Conservation (phyloP, 2,113 vertebrate genomes). For the Symphodus melops region DNA sequence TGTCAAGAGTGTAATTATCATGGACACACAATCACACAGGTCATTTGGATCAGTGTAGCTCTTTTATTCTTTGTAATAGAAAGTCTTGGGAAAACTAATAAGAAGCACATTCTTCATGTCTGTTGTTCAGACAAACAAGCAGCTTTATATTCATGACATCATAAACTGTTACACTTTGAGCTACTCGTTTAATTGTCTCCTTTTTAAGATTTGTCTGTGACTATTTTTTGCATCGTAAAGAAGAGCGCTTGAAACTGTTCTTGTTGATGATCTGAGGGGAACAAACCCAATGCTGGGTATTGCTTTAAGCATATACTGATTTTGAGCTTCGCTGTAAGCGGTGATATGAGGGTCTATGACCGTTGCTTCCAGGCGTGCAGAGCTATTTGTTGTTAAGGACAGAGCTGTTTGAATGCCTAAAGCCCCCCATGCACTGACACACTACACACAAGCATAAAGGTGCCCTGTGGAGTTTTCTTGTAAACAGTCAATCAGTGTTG, state of each 20-base stretch:
- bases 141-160: background rate
- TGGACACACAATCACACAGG: too few species aligned
- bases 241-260: too few species aligned
- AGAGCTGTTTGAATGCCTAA: background rate
- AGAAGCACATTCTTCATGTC: too few species aligned
- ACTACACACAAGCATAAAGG: background rate
- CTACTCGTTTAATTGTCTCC: background rate
- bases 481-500: background rate
- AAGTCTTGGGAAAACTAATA: too few species aligned
- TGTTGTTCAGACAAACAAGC: too few species aligned
- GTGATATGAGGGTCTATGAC: background rate
- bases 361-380: background rate
- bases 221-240: background rate
- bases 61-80: too few species aligned
- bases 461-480: background rate
- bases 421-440: background rate
- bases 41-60: too few species aligned
- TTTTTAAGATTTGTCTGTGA: background rate
- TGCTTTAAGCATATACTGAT: background rate
- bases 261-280: too few species aligned
- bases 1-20: too few species aligned
- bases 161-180: background rate
- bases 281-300: too few species aligned
- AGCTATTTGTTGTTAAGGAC: background rate
- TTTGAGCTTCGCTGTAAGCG: background rate